Evolutionary conservation across 2,113 vertebrate genomes (phyloP), one percentile per base, ranked within the genome.

Genomic region (Mirounga angustirostris): DNA sequence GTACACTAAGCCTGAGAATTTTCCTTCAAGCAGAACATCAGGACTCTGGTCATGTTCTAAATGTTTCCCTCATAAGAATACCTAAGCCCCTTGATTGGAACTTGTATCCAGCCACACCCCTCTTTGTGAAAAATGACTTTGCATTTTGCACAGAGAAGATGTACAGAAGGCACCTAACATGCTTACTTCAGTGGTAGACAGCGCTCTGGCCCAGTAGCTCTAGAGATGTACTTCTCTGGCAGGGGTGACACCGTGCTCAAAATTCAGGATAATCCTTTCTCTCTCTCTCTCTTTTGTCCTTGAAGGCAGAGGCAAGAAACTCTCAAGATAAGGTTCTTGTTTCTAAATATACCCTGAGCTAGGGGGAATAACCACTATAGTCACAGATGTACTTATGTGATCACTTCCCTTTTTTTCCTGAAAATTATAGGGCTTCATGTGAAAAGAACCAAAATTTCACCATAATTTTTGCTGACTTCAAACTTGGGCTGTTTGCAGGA

Each of bases 401-500:
- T 86, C 15, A 33, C 5, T 56, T 40, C 1, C 8, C 24, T 18
- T 13, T 61, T 28, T 61, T 81, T 46, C 22, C 5, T 13, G 63
- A 40, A 95, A 89, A 85, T 58, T 82, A 65, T 18, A 85, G 7
- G 59, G 0, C 4, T 83, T 85, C 28, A 12, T 87, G 5, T 33
- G 2, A 79, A 92, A 92, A 92, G 46, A 93, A 79, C 3, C 8
- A 78, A 79, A 78, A 93, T 22, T 86, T 94, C 40, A 50, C 30
- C 8, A 21, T 54, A 46, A 50, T 52, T 80, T 96, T 78, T 86
- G 2, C 7, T 79, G 15, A 94, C 59, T 84, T 89, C 78, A 91
- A 83, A 91, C 26, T 91, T 13, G n/a, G 40, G 52, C 15, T 79
- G 9, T 43, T 96, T 97, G 71, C 36, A 91, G 54, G 13, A 89